Conservation (phyloP, 2,797 vertebrate genomes). For the Sebastes oblongus region DNA sequence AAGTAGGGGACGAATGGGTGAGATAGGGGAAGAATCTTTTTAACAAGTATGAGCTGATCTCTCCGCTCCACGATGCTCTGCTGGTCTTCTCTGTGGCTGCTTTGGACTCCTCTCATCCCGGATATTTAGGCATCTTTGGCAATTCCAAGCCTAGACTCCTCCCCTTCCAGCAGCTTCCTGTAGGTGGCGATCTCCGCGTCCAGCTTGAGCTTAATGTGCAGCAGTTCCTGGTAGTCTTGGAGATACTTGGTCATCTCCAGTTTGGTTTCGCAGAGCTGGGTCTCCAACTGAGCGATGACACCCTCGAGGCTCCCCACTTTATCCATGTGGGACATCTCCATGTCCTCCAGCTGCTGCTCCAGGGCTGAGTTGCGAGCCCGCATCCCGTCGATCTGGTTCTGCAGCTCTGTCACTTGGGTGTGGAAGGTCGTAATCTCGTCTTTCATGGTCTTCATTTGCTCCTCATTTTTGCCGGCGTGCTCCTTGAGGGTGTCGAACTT, state of each 20-base stretch:
- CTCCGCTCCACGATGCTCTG: constrained; percentile 14
- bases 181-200: constrained; percentile 87
- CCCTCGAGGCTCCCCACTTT: constrained; percentile 72
- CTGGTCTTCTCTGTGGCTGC: constrained; percentile 12
- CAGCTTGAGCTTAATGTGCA: constrained; percentile 83
- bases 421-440: constrained; percentile 82
- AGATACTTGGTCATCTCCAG: constrained; percentile 80
- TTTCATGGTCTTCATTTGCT: constrained; percentile 82
- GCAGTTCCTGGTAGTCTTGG: constrained; percentile 79
- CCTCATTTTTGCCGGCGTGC: constrained; percentile 81
- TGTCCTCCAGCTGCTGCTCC: constrained; percentile 85
- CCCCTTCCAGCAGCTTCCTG: constrained; percentile 86
- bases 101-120: constrained; percentile 9
- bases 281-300: constrained; percentile 82
- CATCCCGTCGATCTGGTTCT: constrained; percentile 83
- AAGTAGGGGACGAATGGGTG: not conserved
- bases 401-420: constrained; percentile 82
- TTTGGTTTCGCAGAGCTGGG: constrained; percentile 85
- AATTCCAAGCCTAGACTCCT: constrained; percentile 85
- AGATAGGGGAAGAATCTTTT: constrained; percentile 3
- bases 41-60: constrained; percentile 8
- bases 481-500: constrained; percentile 85
- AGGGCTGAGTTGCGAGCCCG: constrained; percentile 79
- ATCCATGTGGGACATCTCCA: constrained; percentile 83
- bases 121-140: constrained; percentile 60